Base-by-base conservation (phyloP, 2,113 vertebrate species). In the Syngnathoides biaculeatus region DNA sequence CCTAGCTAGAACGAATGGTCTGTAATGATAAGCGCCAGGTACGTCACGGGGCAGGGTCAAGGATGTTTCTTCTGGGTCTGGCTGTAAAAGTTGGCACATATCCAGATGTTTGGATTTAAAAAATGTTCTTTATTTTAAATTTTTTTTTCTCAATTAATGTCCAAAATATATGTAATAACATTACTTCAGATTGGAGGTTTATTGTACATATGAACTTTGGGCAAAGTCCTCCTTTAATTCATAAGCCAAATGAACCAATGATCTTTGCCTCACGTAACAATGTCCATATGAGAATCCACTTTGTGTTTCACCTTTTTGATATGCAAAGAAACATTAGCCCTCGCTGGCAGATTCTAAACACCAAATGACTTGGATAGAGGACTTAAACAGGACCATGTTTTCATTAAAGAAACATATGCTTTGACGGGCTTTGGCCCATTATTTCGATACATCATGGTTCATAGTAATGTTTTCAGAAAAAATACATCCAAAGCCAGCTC, bases 401-500 rank as follows among this genome's bases (percentile, higher is more conserved):
- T 22, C 45, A 61, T 71, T 12, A 19, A 59, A 66, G 17, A 72
- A 42, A 52, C 38, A 58, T 58, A 72, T 27, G 55, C 38, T 10
- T 56, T 52, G 15, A 64, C 50, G 12, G 56, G 17, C 57, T 69
- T 20, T 27, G 52, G 19, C 57, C 55, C 22, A 73, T 71, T 75
- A 76, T 50, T 65, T 56, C 35, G 58, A n/a, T 43, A 52, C 38
- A 65, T 35, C 63, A 59, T 39, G 57, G 57, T 24, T 42, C 57
- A 70, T 72, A 56, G 63, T 27, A 67, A 52, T 15, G 64, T 50
- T 77, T 71, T 57, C 67, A 59, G 58, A 72, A 58, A 65, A 77
- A 79, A 65, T 75, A 42, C 45, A 67, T 63, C 30, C 72, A 63
- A 77, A 78, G 64, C 47, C 56, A 68, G 67, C 45, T 67, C 81